Percentiles rank a stretch among this genome's conserved stretches.
Evolutionary conservation across 2,888 invertebrate species (phyloP).

Genomic region (Agonopterix alstromeriana): DNA sequence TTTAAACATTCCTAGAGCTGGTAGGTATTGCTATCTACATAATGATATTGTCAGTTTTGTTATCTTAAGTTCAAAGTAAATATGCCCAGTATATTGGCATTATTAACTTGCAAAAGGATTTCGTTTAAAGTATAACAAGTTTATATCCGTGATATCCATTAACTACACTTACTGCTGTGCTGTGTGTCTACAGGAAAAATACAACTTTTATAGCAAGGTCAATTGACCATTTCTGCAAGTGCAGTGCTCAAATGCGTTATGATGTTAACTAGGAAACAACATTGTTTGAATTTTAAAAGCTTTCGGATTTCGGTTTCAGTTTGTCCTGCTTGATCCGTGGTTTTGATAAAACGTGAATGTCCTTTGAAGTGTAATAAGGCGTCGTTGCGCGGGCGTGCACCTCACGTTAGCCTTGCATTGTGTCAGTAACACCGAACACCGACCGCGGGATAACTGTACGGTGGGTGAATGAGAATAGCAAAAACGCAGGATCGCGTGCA

Average conservation of each 20-base stretch:
- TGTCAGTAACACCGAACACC: constrained; percentile 66
- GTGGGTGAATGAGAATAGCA: constrained; percentile 56
- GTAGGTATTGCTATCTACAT: too few relatives aligned
- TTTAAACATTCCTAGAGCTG: too few relatives aligned
- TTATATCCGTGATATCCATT: neutral
- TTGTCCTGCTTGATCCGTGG: constrained; percentile 35
- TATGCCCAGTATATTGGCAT: neutral
- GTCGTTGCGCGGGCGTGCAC: constrained; percentile 56
- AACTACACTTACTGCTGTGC: neutral
- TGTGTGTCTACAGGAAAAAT: constrained; percentile 21
- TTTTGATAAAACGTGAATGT: constrained; percentile 45
- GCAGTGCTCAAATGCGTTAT: constrained; percentile 27
- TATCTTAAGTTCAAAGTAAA: constrained; percentile 11
- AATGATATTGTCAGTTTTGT: too few relatives aligned
- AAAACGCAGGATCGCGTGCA: constrained; percentile 26
- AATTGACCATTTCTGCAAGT: constrained; percentile 13
- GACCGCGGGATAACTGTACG: constrained; percentile 55
- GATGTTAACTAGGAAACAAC: constrained; percentile 39
- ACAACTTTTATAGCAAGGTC: constrained; percentile 27
- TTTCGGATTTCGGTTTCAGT: constrained; percentile 31
- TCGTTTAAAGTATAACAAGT: constrained; percentile 1
- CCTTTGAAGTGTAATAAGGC: constrained; percentile 42
- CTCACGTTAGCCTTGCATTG: constrained; percentile 65
- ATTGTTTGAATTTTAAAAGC: constrained; percentile 10
- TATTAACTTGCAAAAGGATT: constrained; percentile 1